These are phyloP conservation scores for Hydropotes inermis DNA, from an alignment of 2,113 vertebrate species.

Conservation along the genomic window DNA sequence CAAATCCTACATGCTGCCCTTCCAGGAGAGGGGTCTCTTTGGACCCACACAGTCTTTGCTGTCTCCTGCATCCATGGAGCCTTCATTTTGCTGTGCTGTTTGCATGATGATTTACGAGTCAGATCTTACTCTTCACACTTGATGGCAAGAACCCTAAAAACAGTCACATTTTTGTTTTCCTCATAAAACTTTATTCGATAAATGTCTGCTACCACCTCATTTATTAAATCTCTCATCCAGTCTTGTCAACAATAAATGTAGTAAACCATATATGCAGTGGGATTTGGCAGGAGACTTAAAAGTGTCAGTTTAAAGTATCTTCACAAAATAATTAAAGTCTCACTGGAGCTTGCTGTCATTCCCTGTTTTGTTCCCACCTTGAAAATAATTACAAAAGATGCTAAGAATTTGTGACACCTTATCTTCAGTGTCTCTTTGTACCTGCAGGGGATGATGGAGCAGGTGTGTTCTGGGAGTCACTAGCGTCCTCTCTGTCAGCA, in stretches of 20 bases:
- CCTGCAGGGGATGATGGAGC: neutral
- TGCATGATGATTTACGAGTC: rapidly evolving
- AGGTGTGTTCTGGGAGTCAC: neutral
- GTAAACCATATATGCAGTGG: neutral
- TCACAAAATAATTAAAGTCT: neutral
- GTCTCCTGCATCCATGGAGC: rapidly evolving
- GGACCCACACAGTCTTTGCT: rapidly evolving
- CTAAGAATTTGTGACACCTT: neutral
- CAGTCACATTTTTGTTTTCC: neutral
- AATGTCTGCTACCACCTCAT: neutral
- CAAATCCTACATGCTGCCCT: rapidly evolving
- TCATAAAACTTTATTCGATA: neutral
- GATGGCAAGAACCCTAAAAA: neutral
- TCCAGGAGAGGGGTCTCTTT: neutral
- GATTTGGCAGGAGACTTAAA: neutral
- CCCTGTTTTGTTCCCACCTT: neutral
- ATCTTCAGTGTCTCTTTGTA: neutral
- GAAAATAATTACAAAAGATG: neutral
- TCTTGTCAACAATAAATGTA: rapidly evolving
- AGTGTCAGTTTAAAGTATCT: neutral
- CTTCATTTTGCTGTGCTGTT: rapidly evolving
- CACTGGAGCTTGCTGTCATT: neutral
- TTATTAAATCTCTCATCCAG: neutral
- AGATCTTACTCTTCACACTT: rapidly evolving
- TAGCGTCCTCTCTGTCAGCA: rapidly evolving